phyloP scores from a whole-genome alignment of 2,797 vertebrate species.

The Thalassophryne amazonica region DNA sequence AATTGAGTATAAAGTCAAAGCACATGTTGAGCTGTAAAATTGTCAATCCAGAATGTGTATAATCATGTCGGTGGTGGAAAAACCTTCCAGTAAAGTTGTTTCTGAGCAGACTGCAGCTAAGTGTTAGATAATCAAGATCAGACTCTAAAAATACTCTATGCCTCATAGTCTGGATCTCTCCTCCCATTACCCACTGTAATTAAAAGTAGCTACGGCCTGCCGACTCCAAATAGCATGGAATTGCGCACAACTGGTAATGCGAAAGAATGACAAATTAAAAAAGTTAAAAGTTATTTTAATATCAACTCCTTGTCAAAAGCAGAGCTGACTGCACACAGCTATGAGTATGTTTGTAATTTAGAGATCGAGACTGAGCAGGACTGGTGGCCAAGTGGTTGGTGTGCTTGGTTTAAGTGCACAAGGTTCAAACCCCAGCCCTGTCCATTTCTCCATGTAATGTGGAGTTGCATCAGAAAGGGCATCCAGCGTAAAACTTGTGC shows the following conservation, averaged over 20 bases:
- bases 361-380: too few species aligned
- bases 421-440: too few species aligned
- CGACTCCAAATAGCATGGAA: constrained; percentile 54
- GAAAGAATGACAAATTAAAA: constrained; percentile 57
- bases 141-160: constrained; percentile 75
- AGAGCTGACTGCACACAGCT: constrained; percentile 21
- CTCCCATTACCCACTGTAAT: constrained; percentile 79
- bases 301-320: constrained; percentile 25
- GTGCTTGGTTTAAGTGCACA: too few species aligned
- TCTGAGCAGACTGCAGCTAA: constrained; percentile 45
- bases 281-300: constrained; percentile 47
- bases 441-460: too few species aligned
- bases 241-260: constrained; percentile 69
- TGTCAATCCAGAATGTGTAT: constrained; percentile 6
- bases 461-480: too few species aligned
- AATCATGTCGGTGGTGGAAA: constrained; percentile 13
- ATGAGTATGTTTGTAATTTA: too few species aligned
- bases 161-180: constrained; percentile 75
- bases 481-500: too few species aligned
- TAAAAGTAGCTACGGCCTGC: constrained; percentile 75
- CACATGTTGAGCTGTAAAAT: too few species aligned
- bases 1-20: too few species aligned
- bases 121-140: constrained; percentile 70
- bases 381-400: too few species aligned
- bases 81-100: constrained; percentile 39